These are phyloP conservation scores for Oligia fasciuncula DNA, from an alignment of 2,888 invertebrate genomes.

Conservation along the genomic window DNA sequence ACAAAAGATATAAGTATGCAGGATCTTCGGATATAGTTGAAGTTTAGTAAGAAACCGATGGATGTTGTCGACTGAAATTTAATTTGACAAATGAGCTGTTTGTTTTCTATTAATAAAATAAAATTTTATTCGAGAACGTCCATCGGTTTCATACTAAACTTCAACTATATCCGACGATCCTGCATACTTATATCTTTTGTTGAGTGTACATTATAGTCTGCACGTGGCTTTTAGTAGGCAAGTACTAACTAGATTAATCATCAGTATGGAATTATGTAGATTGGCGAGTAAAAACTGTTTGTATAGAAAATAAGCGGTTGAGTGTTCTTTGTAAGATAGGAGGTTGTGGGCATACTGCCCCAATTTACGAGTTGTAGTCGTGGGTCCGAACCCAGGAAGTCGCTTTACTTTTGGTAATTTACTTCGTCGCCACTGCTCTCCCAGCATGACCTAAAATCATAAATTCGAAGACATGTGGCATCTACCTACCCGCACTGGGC, in stretches of 20 bases:
- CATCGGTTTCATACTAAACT: no score
- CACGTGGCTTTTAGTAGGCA: constrained; percentile 58
- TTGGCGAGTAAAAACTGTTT: constrained; percentile 17
- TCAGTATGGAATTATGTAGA: constrained; percentile 40
- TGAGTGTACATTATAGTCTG: constrained; percentile 38
- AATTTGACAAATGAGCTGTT: no score
- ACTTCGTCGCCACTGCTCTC: no score
- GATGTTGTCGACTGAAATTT: no score
- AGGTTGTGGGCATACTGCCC: no score
- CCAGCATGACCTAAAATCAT: background rate
- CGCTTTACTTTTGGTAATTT: background rate
- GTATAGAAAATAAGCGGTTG: constrained; percentile 9
- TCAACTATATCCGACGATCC: no score
- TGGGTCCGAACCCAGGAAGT: background rate
- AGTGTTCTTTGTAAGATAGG: background rate
- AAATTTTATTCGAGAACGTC: no score
- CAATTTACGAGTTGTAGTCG: background rate
- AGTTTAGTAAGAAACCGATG: no score
- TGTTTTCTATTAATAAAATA: no score
- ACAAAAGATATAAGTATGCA: no score
- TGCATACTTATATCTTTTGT: no score
- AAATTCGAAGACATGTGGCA: background rate
- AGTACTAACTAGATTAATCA: constrained; percentile 62
- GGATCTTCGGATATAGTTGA: no score
- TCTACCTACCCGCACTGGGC: background rate